A percentile compares a stretch with the other conserved stretches of the same genome.
phyloP scores from a whole-genome alignment of 2,797 vertebrate genomes.

The Lutjanus campechanus region DNA sequence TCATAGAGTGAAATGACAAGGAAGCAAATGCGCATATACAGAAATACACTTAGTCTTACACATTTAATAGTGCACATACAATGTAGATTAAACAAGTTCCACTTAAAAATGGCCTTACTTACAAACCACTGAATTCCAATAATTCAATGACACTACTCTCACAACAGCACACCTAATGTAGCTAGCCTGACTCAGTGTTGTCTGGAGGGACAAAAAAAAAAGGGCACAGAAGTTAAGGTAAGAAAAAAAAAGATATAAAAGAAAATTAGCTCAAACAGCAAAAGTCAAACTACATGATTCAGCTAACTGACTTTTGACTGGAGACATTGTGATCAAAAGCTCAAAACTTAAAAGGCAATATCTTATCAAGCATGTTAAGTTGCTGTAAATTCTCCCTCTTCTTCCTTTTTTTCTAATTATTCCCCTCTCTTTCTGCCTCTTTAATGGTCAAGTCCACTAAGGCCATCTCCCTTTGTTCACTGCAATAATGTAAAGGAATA shows the following conservation, averaged over 20 bases:
- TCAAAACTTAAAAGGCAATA: neutral
- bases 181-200: conserved; percentile 2
- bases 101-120: conserved; percentile 29
- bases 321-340: conserved; percentile 4
- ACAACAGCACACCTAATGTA: neutral
- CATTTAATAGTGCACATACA: conserved; percentile 32
- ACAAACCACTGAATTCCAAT: neutral
- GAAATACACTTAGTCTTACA: conserved; percentile 26
- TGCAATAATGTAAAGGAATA: neutral
- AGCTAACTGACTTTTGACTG: neutral
- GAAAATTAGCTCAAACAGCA: neutral
- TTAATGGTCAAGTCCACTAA: neutral
- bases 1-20: conserved; percentile 57
- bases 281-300: neutral
- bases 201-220: neutral
- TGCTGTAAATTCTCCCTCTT: neutral
- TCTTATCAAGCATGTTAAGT: neutral
- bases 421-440: neutral
- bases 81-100: conserved; percentile 33
- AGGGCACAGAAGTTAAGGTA: neutral
- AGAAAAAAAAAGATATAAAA: neutral
- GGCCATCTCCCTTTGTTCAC: neutral
- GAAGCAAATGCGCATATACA: conserved; percentile 30
- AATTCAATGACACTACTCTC: neutral
- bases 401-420: neutral